Percentiles rank a stretch among this genome's conserved stretches.
These are phyloP conservation scores for Drosophila aldrichi DNA, from an alignment of 2,888 invertebrate species.

Conservation along the genomic window DNA sequence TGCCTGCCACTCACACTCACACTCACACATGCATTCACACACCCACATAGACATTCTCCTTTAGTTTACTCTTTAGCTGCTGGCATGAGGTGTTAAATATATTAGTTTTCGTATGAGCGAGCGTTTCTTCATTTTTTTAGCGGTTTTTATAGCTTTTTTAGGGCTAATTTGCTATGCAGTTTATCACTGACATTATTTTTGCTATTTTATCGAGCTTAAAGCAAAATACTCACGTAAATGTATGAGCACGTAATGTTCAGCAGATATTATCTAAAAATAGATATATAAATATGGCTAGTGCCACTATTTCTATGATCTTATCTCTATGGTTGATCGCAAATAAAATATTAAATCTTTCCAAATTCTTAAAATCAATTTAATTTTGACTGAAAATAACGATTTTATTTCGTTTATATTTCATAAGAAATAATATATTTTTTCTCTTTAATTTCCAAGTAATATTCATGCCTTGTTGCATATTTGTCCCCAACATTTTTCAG, in stretches of 20 bases:
- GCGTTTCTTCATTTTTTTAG: constrained; percentile 4
- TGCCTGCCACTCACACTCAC: constrained; percentile 23
- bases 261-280: no score
- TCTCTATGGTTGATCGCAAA: no score
- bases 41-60: not conserved
- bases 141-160: not conserved
- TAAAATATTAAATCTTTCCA: no score
- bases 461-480: not conserved
- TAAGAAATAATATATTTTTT: no score
- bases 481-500: constrained; percentile 1
- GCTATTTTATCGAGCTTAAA: not conserved
- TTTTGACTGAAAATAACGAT: no score
- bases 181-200: not conserved
- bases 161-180: not conserved
- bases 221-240: no score
- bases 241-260: no score
- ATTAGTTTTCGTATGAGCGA: not conserved
- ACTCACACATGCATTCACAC: not conserved
- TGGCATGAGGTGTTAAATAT: constrained; percentile 24
- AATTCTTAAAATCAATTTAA: no score
- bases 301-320: no score
- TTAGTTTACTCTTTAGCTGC: constrained; percentile 36
- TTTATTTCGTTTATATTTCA: no score
- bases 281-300: no score
- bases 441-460: not conserved